Evolutionary conservation across 2,888 invertebrate species (phyloP), one percentile per base, ranked within the genome.

Genomic region (Ophraella communa): DNA sequence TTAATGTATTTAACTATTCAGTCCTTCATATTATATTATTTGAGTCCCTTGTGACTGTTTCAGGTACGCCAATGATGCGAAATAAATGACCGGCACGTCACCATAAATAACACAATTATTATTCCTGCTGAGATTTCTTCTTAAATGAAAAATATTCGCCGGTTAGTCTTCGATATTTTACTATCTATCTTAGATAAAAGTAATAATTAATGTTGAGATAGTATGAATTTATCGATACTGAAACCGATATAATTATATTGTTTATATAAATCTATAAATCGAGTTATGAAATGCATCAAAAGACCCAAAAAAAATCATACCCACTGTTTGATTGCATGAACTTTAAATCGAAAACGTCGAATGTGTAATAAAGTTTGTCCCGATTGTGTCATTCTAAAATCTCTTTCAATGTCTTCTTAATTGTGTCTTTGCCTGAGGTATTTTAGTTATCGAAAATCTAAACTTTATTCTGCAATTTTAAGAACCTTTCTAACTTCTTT

Each of bases 81-180:
- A 62, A 52, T 56, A 65, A 63, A 55, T 39, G 23, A 23, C 45
- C 52, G 33, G 53, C 20, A 47, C 47, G 51, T 42, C 24, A 20
- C 45, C 58, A 17, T 67, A 65, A 68, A 65, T 68, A 60, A 63
- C 33, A 51, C 54, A 60, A 59, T 62, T 66, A 59, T 62, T 66
- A 66, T 63, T 52, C 60, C 60, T 49, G 57, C 63, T 60, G 57
- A 56, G 60, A 56, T 59, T 56, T 60, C 30, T 56, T 56, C 30
- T 56, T 56, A 52, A 62, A 63, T 63, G 63, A 66, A 63, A 60
- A 66, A 63, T 63, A 63, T 56, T 59, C 20, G 35, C 49, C 52
- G 59, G 64, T 54, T 51, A 58, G 60, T 66, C 57, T 59, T 52
- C 20, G 45, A 60, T 62, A 65, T 60, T 66, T 66, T 63, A 63